Evolutionary conservation across 2,113 vertebrate genomes (phyloP), one percentile per base, ranked within the genome.

Genomic region (Pterocles burchelli): DNA sequence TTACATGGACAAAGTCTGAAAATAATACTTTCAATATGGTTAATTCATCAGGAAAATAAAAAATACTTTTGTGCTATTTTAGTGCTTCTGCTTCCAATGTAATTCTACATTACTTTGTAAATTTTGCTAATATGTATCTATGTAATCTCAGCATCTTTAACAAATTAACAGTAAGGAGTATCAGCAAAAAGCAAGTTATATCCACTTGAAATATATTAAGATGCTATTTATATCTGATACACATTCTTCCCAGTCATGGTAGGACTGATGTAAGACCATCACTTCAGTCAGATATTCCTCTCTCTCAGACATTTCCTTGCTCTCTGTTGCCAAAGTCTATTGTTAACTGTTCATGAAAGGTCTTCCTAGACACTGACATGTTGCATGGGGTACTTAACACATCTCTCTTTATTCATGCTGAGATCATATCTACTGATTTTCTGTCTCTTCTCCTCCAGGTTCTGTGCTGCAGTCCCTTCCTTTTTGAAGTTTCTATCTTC

Each of bases 401-500:
- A 22, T 49, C 57, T 92, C 26, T 67, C 61, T 87, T 26, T 93
- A 84, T 89, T 90, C 65, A 73, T 54, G 41, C 36, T 93, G 84
- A 94, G 94, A 87, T 95, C 80, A 46, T 91, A 91, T 88, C 93
- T 92, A 52, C 91, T 25, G 70, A 58, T 89, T 93, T 74, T 89
- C 81, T 83, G 85, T 62, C 67, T 88, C 87, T 94, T 96, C 93
- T 96, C 87, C 80, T 94, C 67, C 63, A 88, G 75, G 81, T 97
- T 95, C 86, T 94, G 93, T 80, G 62, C 34, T 61, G 62, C 70
- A 91, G 71, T 89, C 48, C 45, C 34, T 91, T 92, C 58, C 46
- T 95, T 94, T 96, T 85, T 95, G 87, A 95, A 95, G 77, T 88
- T 97, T 94, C 89, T 71, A 17, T 83, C 78, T 72, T 90, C 96